A percentile compares a stretch with the other conserved stretches of the same genome.
Evolutionary conservation across 2,797 vertebrate species (phyloP).

Genomic region (Decapterus maruadsi): DNA sequence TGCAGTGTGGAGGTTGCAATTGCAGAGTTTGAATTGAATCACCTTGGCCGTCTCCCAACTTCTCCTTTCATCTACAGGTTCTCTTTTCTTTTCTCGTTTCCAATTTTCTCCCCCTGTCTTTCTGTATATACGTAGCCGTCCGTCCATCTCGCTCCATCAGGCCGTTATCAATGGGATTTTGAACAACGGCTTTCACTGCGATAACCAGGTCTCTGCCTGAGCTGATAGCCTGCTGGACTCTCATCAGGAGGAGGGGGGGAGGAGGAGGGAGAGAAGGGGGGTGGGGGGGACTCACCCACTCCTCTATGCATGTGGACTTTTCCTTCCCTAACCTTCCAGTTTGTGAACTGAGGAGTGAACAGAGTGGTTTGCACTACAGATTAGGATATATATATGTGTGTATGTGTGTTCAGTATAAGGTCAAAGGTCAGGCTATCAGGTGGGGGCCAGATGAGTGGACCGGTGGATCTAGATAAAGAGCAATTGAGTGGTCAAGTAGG

Average conservation of each 20-base stretch:
- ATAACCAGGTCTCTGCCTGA: conserved; percentile 68
- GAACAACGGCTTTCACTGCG: conserved; percentile 56
- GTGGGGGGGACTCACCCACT: conserved; percentile 16
- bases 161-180: conserved; percentile 62
- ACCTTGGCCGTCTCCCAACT: conserved; percentile 25
- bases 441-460: conserved; percentile 57
- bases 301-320: not conserved
- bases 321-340: conserved; percentile 13
- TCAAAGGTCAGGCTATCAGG: conserved; percentile 75
- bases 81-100: conserved; percentile 46
- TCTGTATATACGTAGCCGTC: conserved; percentile 52
- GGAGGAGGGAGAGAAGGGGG: not conserved
- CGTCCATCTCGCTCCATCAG: conserved; percentile 54
- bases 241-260: conserved; percentile 38
- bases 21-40: conserved; percentile 58
- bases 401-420: conserved; percentile 29
- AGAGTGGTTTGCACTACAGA: conserved; percentile 63
- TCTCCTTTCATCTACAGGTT: conserved; percentile 49
- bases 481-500: conserved; percentile 83
- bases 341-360: conserved; percentile 17
- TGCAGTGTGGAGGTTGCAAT: not conserved
- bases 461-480: conserved; percentile 64
- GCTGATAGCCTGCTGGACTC: conserved; percentile 69
- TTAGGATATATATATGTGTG: conserved; percentile 51
- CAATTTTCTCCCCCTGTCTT: conserved; percentile 52